Percentiles rank a stretch among this genome's conserved stretches.
Evolutionary conservation across 2,888 invertebrate genomes (phyloP).

Genomic region (Perizoma affinitatum): DNA sequence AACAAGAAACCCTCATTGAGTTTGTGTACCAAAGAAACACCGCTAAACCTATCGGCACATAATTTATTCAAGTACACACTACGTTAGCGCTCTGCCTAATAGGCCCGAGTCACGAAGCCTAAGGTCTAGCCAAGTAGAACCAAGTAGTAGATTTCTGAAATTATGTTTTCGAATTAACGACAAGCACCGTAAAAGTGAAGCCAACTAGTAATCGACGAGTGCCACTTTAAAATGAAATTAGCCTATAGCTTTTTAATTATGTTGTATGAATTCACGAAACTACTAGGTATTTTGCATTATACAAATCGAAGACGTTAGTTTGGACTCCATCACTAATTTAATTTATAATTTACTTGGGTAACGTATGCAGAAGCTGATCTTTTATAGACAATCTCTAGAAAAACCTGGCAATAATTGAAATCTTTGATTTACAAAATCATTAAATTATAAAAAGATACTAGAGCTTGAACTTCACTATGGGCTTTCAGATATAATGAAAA

Average conservation of each 20-base stretch:
- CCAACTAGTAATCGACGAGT: conserved; percentile 31
- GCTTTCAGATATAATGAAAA: too few relatives aligned
- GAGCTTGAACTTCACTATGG: too few relatives aligned
- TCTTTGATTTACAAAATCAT: too few relatives aligned
- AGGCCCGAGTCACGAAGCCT: conserved; percentile 33
- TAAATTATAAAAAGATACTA: too few relatives aligned
- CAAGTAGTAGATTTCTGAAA: conserved; percentile 32
- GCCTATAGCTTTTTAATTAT: conserved; percentile 15
- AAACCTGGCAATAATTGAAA: too few relatives aligned
- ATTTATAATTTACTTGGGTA: too few relatives aligned
- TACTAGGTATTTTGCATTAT: conserved; percentile 1
- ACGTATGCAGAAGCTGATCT: background rate
- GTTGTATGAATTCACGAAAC: conserved; percentile 12
- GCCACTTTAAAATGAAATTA: conserved; percentile 29
- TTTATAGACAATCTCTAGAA: too few relatives aligned
- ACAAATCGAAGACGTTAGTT: conserved; percentile 11
- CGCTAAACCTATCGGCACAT: conserved; percentile 29
- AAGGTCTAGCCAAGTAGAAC: conserved; percentile 22
- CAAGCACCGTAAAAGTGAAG: conserved; percentile 29
- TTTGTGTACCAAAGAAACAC: conserved; percentile 26
- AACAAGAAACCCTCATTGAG: conserved; percentile 20
- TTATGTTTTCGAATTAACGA: conserved; percentile 36
- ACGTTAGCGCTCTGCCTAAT: conserved; percentile 33
- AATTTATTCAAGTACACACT: conserved; percentile 35
- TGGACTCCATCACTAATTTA: background rate